Conservation (phyloP, 92 coral and sea anemone genomes). For the Palythoa heliodiscus region DNA sequence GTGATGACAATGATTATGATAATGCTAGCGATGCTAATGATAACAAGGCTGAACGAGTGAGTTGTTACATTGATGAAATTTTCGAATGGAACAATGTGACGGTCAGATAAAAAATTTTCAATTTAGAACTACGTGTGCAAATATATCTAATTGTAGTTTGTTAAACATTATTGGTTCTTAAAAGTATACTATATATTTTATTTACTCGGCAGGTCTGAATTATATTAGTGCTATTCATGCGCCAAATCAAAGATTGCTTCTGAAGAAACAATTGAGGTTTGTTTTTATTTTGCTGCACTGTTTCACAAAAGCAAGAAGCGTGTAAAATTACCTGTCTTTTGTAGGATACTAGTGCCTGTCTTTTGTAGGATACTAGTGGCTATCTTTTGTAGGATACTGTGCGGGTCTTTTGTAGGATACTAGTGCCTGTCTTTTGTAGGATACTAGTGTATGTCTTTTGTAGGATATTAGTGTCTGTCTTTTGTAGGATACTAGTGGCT, state of each 20-base stretch:
- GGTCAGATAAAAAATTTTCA: no score
- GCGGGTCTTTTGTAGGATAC: neutral
- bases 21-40: no score
- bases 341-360: neutral
- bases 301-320: neutral
- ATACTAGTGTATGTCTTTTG: neutral
- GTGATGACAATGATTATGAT: no score
- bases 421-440: neutral
- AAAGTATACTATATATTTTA: neutral
- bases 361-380: neutral
- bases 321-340: neutral
- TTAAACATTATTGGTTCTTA: neutral
- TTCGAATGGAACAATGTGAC: no score
- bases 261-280: constrained; percentile 3
- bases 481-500: neutral
- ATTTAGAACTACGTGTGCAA: no score
- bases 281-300: neutral
- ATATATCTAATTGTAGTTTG: neutral
- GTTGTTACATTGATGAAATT: no score
- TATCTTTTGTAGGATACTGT: neutral
- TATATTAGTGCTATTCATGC: neutral
- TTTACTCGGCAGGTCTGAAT: constrained; percentile 16
- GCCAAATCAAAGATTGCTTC: neutral
- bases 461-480: neutral
- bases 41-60: no score